Evolutionary conservation across 2,113 vertebrate genomes (phyloP).

Genomic region (Neodon shergylaensis): DNA sequence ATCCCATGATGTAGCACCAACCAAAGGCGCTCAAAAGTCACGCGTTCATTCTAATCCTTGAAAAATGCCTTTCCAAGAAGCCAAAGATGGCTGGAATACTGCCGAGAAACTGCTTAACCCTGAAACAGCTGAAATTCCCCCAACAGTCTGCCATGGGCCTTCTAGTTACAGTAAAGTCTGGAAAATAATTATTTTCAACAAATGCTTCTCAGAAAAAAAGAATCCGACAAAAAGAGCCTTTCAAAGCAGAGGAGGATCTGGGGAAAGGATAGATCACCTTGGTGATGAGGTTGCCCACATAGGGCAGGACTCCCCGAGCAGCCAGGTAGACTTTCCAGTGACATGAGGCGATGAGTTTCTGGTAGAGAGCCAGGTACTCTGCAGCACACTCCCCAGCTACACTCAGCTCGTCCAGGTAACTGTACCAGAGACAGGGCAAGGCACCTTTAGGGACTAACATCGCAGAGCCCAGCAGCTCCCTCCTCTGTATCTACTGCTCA

Average conservation of each 20-base stretch:
- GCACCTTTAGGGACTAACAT: neutral
- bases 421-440: slow-evolving; percentile 67
- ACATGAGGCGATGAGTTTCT: slow-evolving; percentile 97
- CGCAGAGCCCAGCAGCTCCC: neutral
- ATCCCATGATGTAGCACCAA: neutral
- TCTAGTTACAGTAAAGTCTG: neutral
- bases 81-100: neutral
- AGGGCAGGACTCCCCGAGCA: slow-evolving; percentile 96
- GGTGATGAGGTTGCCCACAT: slow-evolving; percentile 97
- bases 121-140: neutral
- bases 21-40: neutral
- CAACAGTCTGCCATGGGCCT: neutral
- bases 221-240: neutral
- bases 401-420: slow-evolving; percentile 98
- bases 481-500: neutral
- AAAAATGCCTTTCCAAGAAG: neutral
- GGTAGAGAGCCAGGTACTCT: slow-evolving; percentile 96
- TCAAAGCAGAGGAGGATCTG: too few species aligned
- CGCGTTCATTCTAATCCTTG: neutral
- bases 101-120: neutral
- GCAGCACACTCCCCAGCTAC: slow-evolving; percentile 97
- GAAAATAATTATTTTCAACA: neutral
- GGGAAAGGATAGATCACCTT: slow-evolving; percentile 87
- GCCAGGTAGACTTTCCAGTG: slow-evolving; percentile 99
- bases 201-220: neutral